Percentiles rank a stretch among this genome's conserved stretches.
phyloP scores from a whole-genome alignment of 2,888 invertebrate genomes.

The Julus scandinavius region DNA sequence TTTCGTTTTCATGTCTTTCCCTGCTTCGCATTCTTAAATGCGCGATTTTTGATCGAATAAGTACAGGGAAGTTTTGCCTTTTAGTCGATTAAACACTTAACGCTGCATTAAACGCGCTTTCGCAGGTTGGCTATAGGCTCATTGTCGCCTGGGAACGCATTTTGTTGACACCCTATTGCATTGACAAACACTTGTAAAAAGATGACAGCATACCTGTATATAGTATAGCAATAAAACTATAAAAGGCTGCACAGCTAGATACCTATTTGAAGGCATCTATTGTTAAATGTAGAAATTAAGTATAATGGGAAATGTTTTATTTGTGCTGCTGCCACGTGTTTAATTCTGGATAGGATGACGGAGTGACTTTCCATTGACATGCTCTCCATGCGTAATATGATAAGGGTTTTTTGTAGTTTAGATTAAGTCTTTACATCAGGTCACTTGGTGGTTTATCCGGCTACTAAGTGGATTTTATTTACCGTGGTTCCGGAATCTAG shows the following conservation, averaged over 20 bases:
- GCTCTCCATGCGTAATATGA: background rate
- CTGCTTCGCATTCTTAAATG: background rate
- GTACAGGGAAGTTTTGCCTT: background rate
- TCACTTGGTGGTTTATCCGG: background rate
- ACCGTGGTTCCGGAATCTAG: background rate
- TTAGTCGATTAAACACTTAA: background rate
- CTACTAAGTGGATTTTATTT: background rate
- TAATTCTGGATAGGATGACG: background rate
- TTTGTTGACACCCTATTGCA: background rate
- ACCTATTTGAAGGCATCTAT: no score
- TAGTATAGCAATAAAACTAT: no score
- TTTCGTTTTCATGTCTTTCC: background rate
- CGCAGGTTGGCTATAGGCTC: background rate
- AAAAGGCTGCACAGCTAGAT: no score
- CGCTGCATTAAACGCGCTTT: background rate
- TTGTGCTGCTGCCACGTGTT: no score
- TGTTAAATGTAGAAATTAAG: no score
- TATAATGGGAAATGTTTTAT: no score
- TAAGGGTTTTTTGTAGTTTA: slow-evolving; percentile 6
- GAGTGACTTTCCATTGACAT: background rate
- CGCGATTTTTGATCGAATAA: background rate
- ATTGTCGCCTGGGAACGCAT: background rate
- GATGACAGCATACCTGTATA: background rate
- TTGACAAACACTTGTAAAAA: background rate
- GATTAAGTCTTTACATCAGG: background rate